phyloP scores from a whole-genome alignment of 2,888 invertebrate species.

The Leucophora obtusa region DNA sequence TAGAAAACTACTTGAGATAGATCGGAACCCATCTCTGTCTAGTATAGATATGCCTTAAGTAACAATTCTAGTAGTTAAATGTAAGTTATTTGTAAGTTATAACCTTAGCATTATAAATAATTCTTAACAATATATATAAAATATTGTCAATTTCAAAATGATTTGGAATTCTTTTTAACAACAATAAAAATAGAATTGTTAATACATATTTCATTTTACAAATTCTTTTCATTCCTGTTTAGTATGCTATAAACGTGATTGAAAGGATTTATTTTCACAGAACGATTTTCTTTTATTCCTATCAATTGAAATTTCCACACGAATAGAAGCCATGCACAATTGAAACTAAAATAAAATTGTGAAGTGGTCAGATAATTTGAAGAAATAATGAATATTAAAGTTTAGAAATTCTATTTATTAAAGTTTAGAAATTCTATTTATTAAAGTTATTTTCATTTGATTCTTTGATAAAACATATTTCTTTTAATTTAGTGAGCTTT shows the following conservation, averaged over 20 bases:
- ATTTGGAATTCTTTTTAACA: conserved; percentile 9
- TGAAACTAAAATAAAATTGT: conserved; percentile 23
- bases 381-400: too few relatives aligned
- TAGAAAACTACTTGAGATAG: too few relatives aligned
- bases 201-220: conserved; percentile 19
- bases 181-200: conserved; percentile 26
- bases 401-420: too few relatives aligned
- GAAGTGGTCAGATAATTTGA: conserved; percentile 33
- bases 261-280: conserved; percentile 51
- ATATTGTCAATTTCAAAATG: conserved; percentile 30
- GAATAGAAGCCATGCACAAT: conserved; percentile 48
- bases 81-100: too few relatives aligned
- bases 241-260: conserved; percentile 45
- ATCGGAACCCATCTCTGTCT: too few relatives aligned
- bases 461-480: too few relatives aligned
- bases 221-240: conserved; percentile 31
- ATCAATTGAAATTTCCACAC: conserved; percentile 54
- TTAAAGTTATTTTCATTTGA: too few relatives aligned
- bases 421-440: too few relatives aligned
- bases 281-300: conserved; percentile 30
- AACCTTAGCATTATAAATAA: neutral
- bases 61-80: too few relatives aligned
- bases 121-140: conserved; percentile 22
- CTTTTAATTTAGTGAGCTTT: too few relatives aligned
- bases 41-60: too few relatives aligned